Evolutionary conservation across 92 coral and sea anemone genomes (phyloP).

Genomic region (Pocillopora grandis): DNA sequence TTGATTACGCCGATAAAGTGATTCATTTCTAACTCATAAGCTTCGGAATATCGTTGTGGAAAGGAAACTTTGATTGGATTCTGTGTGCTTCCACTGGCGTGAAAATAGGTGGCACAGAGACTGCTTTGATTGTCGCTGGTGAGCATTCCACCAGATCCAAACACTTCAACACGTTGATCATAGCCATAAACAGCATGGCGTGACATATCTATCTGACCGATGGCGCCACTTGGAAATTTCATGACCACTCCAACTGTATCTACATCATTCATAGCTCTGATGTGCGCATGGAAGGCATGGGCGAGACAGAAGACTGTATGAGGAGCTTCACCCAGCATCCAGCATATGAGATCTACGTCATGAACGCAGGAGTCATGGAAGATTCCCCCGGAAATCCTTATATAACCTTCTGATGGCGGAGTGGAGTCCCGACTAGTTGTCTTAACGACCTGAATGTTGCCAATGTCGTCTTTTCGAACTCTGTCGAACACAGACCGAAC

Average conservation of each 20-base stretch:
- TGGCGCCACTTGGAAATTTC: conserved; percentile 89
- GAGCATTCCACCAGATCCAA: conserved; percentile 88
- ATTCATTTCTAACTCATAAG: conserved; percentile 46
- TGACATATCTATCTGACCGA: conserved; percentile 83
- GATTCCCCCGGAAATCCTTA: conserved; percentile 80
- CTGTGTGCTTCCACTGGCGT: conserved; percentile 35
- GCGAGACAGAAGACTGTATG: conserved; percentile 76
- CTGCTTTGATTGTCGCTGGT: conserved; percentile 63
- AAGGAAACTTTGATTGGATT: conserved; percentile 52
- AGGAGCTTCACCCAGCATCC: conserved; percentile 83
- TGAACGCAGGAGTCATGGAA: conserved; percentile 90
- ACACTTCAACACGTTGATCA: conserved; percentile 90
- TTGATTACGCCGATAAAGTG: conserved; percentile 70
- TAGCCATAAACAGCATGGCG: conserved; percentile 82
- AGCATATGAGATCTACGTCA: conserved; percentile 77
- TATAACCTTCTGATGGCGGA: conserved; percentile 58
- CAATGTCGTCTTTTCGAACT: conserved; percentile 66
- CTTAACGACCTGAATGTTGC: conserved; percentile 71
- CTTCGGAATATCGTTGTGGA: conserved; percentile 60
- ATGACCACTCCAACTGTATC: conserved; percentile 81
- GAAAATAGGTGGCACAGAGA: conserved; percentile 35
- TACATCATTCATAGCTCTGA: conserved; percentile 72
- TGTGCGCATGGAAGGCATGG: conserved; percentile 66
- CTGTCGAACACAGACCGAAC: conserved; percentile 43
- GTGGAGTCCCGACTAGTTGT: conserved; percentile 91